phyloP scores from a whole-genome alignment of 1,140 invertebrate genomes.

The Aphelinus atriplicis region DNA sequence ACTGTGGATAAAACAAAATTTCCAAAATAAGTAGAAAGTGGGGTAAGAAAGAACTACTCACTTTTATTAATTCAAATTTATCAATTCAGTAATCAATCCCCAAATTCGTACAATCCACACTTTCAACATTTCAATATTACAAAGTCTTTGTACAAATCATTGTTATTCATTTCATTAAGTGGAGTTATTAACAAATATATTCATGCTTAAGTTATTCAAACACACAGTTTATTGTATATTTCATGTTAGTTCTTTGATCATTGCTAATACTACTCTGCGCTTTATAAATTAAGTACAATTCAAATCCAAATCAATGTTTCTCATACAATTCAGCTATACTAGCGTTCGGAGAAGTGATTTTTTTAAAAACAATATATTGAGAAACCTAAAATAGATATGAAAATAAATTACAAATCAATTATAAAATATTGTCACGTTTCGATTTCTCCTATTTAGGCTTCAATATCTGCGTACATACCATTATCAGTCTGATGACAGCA shows the following conservation, averaged over 20 bases:
- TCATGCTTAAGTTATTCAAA: conserved; percentile 33
- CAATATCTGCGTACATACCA: too few relatives aligned
- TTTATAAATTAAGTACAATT: conserved; percentile 32
- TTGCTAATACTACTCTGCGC: conserved; percentile 26
- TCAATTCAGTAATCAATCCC: conserved; percentile 18
- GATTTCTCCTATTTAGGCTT: too few relatives aligned
- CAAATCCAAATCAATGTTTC: conserved; percentile 3
- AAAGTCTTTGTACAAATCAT: conserved; percentile 41
- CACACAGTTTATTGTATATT: conserved; percentile 21
- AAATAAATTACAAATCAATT: neutral
- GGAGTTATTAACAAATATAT: conserved; percentile 26
- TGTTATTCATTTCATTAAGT: conserved; percentile 17
- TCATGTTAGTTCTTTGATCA: conserved; percentile 17
- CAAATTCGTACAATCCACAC: conserved; percentile 31
- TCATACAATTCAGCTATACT: conserved; percentile 8
- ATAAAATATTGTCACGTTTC: too few relatives aligned
- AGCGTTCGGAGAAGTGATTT: neutral
- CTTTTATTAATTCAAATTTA: conserved; percentile 32
- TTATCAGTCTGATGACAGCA: too few relatives aligned
- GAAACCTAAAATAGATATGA: neutral
- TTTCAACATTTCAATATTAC: conserved; percentile 40
- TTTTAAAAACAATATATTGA: too few relatives aligned
- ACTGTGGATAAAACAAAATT: too few relatives aligned
- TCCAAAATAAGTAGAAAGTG: neutral
- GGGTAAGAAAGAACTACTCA: conserved; percentile 12